Evolutionary conservation across 2,888 invertebrate species (phyloP).

Genomic region (Hypsopygia costalis): DNA sequence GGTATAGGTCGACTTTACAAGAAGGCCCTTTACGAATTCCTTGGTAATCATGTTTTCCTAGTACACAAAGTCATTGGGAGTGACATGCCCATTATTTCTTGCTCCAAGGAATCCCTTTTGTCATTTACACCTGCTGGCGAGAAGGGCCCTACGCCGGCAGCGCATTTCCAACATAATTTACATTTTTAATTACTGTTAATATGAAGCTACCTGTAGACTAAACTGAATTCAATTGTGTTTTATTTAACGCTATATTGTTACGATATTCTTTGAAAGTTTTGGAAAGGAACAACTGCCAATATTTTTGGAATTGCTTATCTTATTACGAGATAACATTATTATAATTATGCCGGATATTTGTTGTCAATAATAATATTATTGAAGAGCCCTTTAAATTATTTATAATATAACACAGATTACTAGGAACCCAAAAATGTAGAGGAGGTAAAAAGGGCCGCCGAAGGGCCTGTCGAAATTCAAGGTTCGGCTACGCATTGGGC

Average conservation of each 20-base stretch:
- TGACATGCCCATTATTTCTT: constrained; percentile 81
- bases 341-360: constrained; percentile 28
- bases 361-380: constrained; percentile 52
- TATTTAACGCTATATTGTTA: not conserved
- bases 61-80: constrained; percentile 80
- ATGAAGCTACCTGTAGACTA: constrained; percentile 9
- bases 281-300: not conserved
- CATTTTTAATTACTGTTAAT: constrained; percentile 56
- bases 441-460: constrained; percentile 63
- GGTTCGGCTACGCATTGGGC: constrained; percentile 74
- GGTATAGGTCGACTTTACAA: not conserved
- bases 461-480: constrained; percentile 70
- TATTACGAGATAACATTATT: not conserved
- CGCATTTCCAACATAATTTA: constrained; percentile 29
- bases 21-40: constrained; percentile 36
- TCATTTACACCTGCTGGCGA: constrained; percentile 72
- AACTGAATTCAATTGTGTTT: constrained; percentile 1
- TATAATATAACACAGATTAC: constrained; percentile 79
- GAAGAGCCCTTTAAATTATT: constrained; percentile 78
- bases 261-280: not conserved
- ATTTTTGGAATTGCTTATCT: not conserved
- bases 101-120: constrained; percentile 58
- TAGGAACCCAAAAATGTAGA: constrained; percentile 58
- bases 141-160: constrained; percentile 25
- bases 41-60: constrained; percentile 54